Conservation (phyloP, 2,113 vertebrate species). For the Danio rerio region GRCz12tu NC_133196.1:29931501-29932000, state of each 20-base stretch:
- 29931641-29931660: constrained; percentile 25
- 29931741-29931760: background rate
- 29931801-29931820: background rate
- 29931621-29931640: constrained; percentile 33
- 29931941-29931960: no score
- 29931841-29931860: no score
- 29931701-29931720: background rate
- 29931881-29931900: no score
- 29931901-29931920: no score
- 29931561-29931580: constrained; percentile 40
- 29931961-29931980: no score
- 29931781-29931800: background rate
- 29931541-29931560: constrained; percentile 47
- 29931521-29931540: constrained; percentile 41
- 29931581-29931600: constrained; percentile 11
- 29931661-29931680: background rate
- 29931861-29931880: no score
- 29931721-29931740: background rate
- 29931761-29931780: background rate
- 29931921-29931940: no score
- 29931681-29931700: background rate
- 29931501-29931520: constrained; percentile 9
- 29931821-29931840: no score
- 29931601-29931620: constrained; percentile 14
- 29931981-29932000: no score